Evolutionary conservation across 2,888 invertebrate species (phyloP), one percentile per base, ranked within the genome.

Genomic region (Diaperis boleti): DNA sequence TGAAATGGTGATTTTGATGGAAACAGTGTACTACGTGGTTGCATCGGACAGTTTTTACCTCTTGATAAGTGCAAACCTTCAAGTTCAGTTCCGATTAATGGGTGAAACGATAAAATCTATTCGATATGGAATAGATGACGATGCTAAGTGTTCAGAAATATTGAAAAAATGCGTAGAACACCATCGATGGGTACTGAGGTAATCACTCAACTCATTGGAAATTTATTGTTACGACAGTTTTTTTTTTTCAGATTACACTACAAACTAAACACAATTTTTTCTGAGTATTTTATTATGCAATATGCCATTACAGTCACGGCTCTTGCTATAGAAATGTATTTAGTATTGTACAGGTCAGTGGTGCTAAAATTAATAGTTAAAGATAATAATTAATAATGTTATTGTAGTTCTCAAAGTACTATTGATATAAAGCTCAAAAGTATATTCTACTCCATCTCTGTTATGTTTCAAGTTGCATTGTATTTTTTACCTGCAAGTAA

Each of bases 211-310:
- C 26, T 3, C n/a, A 5, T 26, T 4, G 6, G 8, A 2, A 26
- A 1, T 5, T 26, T 2, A 33, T 1, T n/a, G 6, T 59, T 59
- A n/a, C n/a, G n/a, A n/a, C n/a, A n/a, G n/a, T n/a, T n/a, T n/a
- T n/a, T n/a, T n/a, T n/a, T n/a, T n/a, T n/a, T 17, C n/a, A 59
- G 59, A 11, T 14, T 59, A 2, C 47, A 59, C 18, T 8, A 29
- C 14, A 59, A 47, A 29, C 11, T 59, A 10, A 49, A 41, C n/a
- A 17, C 17, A 15, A 13, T 59, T 4, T 59, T 15, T 18, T 59
- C 59, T 5, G 47, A 49, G 17, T 59, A 59, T 39, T 59, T 39
- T 49, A 11, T 59, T n/a, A 11, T 47, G 2, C 59, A 59, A 15
- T 49, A 39, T 14, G n/a, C 11, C 2, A 39, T 59, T 1, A 45